These are phyloP conservation scores for Leptodactylus fuscus DNA, from an alignment of 2,113 vertebrate genomes.

Conservation along the genomic window DNA sequence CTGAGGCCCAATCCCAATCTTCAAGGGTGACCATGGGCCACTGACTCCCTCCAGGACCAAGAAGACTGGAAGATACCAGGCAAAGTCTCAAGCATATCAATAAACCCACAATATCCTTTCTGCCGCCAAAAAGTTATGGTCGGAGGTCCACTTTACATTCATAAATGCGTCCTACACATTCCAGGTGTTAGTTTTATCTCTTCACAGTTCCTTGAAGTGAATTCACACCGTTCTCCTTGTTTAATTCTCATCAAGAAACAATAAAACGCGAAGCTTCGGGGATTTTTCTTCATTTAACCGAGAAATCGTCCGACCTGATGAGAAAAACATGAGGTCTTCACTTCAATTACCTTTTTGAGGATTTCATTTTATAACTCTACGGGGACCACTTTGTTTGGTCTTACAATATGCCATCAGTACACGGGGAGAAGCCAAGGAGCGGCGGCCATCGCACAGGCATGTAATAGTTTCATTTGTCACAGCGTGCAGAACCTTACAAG, in stretches of 20 bases:
- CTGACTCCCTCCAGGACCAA: too few species aligned
- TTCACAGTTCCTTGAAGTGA: background rate
- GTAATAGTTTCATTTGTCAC: constrained; percentile 51
- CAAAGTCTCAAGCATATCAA: too few species aligned
- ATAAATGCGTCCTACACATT: background rate
- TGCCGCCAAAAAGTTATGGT: background rate
- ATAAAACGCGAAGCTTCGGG: constrained; percentile 26
- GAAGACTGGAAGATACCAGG: too few species aligned
- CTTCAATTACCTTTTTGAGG: constrained; percentile 56
- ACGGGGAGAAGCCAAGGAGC: constrained; percentile 20
- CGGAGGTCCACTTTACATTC: background rate
- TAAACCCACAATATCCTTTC: background rate
- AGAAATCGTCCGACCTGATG: constrained; percentile 53
- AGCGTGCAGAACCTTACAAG: constrained; percentile 23
- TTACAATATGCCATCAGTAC: constrained; percentile 43
- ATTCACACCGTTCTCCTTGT: constrained; percentile 32
- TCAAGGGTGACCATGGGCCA: too few species aligned
- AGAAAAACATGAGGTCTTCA: constrained; percentile 52
- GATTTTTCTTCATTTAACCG: constrained; percentile 41
- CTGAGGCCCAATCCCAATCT: too few species aligned
- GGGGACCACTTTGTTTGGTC: constrained; percentile 45
- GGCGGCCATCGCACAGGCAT: background rate
- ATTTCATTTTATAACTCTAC: constrained; percentile 51
- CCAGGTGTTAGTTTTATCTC: background rate
- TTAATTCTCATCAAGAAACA: constrained; percentile 35